These are phyloP conservation scores for Hafferia zeledoni DNA, from an alignment of 2,797 vertebrate genomes.

Conservation along the genomic window DNA sequence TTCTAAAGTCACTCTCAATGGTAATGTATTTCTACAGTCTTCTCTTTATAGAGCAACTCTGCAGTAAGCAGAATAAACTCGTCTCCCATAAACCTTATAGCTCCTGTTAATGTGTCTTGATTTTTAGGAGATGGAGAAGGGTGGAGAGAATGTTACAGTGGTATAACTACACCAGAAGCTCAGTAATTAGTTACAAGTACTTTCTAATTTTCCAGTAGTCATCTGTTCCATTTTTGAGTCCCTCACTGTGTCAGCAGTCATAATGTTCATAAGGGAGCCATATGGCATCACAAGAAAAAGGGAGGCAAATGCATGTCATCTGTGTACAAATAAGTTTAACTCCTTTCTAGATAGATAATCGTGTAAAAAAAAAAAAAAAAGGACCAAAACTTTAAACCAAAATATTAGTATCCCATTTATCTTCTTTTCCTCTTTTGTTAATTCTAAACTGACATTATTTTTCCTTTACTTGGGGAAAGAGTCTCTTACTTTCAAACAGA, in stretches of 20 bases:
- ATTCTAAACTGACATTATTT: neutral
- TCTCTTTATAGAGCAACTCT: neutral
- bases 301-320: neutral
- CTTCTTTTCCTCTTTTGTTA: neutral
- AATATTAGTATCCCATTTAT: neutral
- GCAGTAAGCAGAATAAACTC: neutral
- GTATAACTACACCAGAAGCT: neutral
- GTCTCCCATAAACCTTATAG: neutral
- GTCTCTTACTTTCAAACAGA: neutral
- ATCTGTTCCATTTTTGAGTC: neutral
- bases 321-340: neutral
- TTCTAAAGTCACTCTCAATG: neutral
- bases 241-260: neutral
- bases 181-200: neutral
- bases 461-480: neutral
- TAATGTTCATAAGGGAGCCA: neutral
- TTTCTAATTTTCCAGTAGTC: conserved; percentile 5
- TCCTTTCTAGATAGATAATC: neutral
- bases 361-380: neutral
- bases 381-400: neutral
- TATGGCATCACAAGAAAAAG: neutral
- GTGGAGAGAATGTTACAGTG: neutral
- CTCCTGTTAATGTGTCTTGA: neutral
- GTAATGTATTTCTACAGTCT: neutral
- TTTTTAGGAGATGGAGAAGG: neutral